phyloP scores from a whole-genome alignment of 2,797 vertebrate species.

The Acestrorhynchus altus region DNA sequence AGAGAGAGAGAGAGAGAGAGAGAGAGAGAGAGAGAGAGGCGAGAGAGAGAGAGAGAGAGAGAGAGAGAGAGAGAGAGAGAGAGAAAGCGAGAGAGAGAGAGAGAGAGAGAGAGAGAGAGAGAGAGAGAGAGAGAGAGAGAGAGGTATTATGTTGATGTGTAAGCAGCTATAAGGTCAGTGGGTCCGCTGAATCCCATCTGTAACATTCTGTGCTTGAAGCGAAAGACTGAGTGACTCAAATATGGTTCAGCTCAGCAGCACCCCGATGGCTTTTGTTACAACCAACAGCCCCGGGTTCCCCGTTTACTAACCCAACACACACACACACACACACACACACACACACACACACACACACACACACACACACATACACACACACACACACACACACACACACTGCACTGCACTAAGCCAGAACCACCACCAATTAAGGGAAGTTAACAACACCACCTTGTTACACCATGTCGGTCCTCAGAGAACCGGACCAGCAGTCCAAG shows the following conservation, averaged over 20 bases:
- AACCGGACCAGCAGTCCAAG: neutral
- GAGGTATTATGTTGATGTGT: slow-evolving; percentile 10
- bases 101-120: neutral
- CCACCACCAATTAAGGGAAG: slow-evolving; percentile 41
- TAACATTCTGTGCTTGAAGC: slow-evolving; percentile 86
- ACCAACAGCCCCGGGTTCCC: slow-evolving; percentile 67
- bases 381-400: slow-evolving; percentile 34
- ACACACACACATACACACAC: slow-evolving; percentile 29
- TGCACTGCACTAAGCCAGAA: neutral
- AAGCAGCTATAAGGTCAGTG: slow-evolving; percentile 83
- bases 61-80: neutral
- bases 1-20: neutral
- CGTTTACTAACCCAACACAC: slow-evolving; percentile 63
- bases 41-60: slow-evolving; percentile 1
- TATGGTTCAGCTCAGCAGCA: slow-evolving; percentile 84
- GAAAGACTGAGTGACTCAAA: slow-evolving; percentile 90
- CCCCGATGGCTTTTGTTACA: slow-evolving; percentile 71
- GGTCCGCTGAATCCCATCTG: slow-evolving; percentile 88
- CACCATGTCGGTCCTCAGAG: neutral
- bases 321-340: slow-evolving; percentile 33
- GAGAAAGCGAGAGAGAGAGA: slow-evolving; percentile 7
- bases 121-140: slow-evolving; percentile 9
- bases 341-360: slow-evolving; percentile 30
- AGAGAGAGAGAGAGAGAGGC: slow-evolving; percentile 7
- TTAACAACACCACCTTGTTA: slow-evolving; percentile 39